Evolutionary conservation across 2,113 vertebrate genomes (phyloP).

Genomic region (Cyprinodon brontotheroides): DNA sequence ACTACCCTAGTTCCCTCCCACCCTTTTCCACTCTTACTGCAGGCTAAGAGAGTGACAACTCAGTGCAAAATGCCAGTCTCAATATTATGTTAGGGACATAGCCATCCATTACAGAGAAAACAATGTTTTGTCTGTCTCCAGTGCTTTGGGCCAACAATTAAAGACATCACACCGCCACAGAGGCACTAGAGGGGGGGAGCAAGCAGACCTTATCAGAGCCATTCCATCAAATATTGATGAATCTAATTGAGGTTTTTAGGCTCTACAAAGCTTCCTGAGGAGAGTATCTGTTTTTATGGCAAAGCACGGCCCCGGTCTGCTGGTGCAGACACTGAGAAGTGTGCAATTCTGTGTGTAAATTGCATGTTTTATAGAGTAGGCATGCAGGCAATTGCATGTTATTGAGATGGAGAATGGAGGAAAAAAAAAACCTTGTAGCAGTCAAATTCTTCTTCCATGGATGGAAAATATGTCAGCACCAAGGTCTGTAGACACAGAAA

Average conservation of each 20-base stretch:
- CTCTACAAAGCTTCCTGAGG: slow-evolving; percentile 73
- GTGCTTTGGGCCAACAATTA: slow-evolving; percentile 83
- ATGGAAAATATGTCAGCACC: slow-evolving; percentile 55
- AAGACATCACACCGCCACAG: slow-evolving; percentile 72
- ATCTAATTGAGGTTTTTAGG: slow-evolving; percentile 82
- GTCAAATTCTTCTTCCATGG: slow-evolving; percentile 39
- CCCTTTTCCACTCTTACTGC: slow-evolving; percentile 34
- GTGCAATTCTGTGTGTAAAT: slow-evolving; percentile 70
- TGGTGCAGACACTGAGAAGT: slow-evolving; percentile 40
- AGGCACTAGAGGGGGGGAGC: slow-evolving; percentile 49
- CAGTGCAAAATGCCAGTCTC: slow-evolving; percentile 64
- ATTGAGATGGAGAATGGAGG: slow-evolving; percentile 59
- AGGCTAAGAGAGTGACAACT: slow-evolving; percentile 49
- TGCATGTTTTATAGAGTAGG: slow-evolving; percentile 71
- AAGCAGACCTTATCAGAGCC: slow-evolving; percentile 63
- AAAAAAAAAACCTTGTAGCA: slow-evolving; percentile 50
- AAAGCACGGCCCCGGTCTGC: slow-evolving; percentile 47
- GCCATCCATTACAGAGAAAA: slow-evolving; percentile 82
- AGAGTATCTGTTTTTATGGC: slow-evolving; percentile 63
- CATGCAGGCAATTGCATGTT: slow-evolving; percentile 72
- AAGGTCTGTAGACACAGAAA: slow-evolving; percentile 28
- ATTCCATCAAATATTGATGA: slow-evolving; percentile 81
- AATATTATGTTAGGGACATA: slow-evolving; percentile 75
- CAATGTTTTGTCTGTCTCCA: slow-evolving; percentile 79
- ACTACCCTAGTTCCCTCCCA: slow-evolving; percentile 13